Evolutionary conservation across 92 coral and sea anemone genomes (phyloP), one percentile per base, ranked within the genome.

Genomic region (Chrysogorgia sp.): DNA sequence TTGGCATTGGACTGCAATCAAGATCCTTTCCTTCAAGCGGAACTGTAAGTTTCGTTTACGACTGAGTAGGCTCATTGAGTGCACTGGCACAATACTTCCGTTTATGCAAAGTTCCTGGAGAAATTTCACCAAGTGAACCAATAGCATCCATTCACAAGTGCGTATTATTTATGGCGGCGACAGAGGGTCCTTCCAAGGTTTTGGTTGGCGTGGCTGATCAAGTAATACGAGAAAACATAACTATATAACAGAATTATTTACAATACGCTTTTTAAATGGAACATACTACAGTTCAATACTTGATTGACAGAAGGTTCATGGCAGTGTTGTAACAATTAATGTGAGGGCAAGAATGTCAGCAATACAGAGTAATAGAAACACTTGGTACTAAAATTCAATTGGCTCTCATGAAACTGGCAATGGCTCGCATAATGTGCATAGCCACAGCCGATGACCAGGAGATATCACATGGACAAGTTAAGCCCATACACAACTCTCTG

Each of bases 51-150:
- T 79, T 83, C 28, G 80, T 81, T 15, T 81, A 81, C 48, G 86
- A 81, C 74, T 81, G 86, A 74, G 68, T 81, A 58, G 86, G 86
- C 4, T 81, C 86, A 33, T 66, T 81, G 59, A 61, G 78, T 67
- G 31, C 62, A 71, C 22, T 56, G 31, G 80, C 86, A 9, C 80
- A 81, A 43, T 48, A 81, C 32, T 81, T 81, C 49, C 61, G 67
- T 10, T 34, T 81, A 30, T 71, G 80, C 57, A 81, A 48, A 69
- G 76, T 69, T 30, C 81, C 48, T 45, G 76, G 65, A 67, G 84
- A 80, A 68, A 50, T 80, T 20, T 52, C 47, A 19, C 84, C 84
- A 34, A 49, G 67, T 23, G 63, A 48, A 21, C 77, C 69, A 67
- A 50, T 80, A 15, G 61, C 65, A 21, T 55, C 77, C 12, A 60